Evolutionary conservation across 2,888 invertebrate genomes (phyloP), one percentile per base, ranked within the genome.

Genomic region (Tinea pellionella): DNA sequence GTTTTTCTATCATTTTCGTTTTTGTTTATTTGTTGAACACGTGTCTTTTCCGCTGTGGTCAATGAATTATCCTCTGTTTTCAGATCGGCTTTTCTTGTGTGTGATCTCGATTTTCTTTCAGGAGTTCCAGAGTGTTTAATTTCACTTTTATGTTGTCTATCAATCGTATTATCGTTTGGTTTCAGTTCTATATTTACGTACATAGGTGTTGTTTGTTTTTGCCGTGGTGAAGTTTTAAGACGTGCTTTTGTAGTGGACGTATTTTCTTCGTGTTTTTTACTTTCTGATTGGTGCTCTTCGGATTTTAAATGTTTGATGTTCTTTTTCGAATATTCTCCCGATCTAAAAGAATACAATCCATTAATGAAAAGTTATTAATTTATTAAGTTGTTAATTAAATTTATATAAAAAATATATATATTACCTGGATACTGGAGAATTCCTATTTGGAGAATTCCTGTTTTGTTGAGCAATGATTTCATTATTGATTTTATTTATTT

Each of bases 1-100:
- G 55, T 18, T 59, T 56, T 61, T 63, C 11, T 15, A 47, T 15
- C n/a, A 9, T 47, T 47, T 16, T 42, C 42, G 42, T 12, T 42
- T 65, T 65, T n/a, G 42, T 59, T 53, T 65, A 64, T 56, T 61
- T 61, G 24, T 47, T 61, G 19, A 47, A 60, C 37, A 47, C 61
- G 61, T 47, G 37, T 62, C 42, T 60, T 30, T 43, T 64, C 63
- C 1, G 60, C 63, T 42, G 41, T 58, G 51, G 30, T 12, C 11
- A 32, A 59, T 61, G 66, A 65, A 37, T 69, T 64, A 61, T 13
- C 47, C 9, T 47, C 47, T 16, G 47, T 2, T 16, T 16, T 47
- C 6, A 16, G 8, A 15, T 47, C 16, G 4, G 16, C 8, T 47
- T 47, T 47, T 47, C 16, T 47, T 16, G 16, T 47, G 47, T 47